A percentile compares a stretch with the other conserved stretches of the same genome.
These are phyloP conservation scores for Limonius californicus DNA, from an alignment of 1,140 invertebrate species.

Conservation along the genomic window DNA sequence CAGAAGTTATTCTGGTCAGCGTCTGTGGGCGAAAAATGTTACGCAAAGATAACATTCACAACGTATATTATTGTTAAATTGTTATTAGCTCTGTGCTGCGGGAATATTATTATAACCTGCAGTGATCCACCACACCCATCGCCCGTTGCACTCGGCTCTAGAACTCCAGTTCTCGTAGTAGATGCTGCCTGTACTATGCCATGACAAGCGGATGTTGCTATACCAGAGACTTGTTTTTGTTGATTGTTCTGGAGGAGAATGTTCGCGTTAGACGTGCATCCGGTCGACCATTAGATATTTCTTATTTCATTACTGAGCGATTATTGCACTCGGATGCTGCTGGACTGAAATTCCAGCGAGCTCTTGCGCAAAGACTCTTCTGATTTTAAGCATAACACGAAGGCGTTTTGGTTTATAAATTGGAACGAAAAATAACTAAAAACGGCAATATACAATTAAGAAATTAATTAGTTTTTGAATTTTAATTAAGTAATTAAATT, in stretches of 20 bases:
- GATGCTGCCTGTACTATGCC: background rate
- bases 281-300: background rate
- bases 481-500: too few species aligned
- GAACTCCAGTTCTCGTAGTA: background rate
- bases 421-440: too few species aligned
- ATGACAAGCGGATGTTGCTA: constrained; percentile 1
- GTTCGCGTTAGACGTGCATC: background rate
- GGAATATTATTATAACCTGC: background rate
- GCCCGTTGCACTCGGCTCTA: background rate
- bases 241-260: constrained; percentile 1
- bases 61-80: background rate
- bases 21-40: background rate
- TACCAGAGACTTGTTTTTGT: background rate
- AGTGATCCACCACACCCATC: background rate
- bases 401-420: too few species aligned
- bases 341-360: background rate
- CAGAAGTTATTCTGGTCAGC: too few species aligned
- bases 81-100: background rate
- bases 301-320: background rate
- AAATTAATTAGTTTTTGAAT: too few species aligned
- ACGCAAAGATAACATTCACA: background rate
- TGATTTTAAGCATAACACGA: too few species aligned
- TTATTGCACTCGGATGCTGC: background rate
- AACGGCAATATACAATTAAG: too few species aligned
- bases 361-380: too few species aligned